These are phyloP conservation scores for Calliopum simillimum DNA, from an alignment of 2,888 invertebrate genomes.

Conservation along the genomic window DNA sequence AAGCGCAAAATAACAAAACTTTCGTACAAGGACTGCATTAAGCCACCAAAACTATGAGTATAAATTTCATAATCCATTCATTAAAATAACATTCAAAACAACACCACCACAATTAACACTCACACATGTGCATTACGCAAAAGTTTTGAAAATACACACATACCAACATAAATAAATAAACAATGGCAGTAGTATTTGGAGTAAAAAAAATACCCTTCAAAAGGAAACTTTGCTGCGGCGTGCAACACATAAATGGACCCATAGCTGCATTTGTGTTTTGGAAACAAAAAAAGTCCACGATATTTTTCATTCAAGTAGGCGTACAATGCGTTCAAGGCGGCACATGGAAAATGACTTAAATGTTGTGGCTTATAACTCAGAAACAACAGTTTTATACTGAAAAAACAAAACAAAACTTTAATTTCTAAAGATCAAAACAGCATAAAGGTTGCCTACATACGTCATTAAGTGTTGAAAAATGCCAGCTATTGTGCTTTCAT, in stretches of 20 bases:
- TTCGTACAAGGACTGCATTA: slow-evolving; percentile 22
- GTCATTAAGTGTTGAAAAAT: neutral
- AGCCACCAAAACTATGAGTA: slow-evolving; percentile 22
- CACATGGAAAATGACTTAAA: neutral
- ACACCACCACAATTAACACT: slow-evolving; percentile 22
- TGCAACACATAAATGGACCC: too few relatives aligned
- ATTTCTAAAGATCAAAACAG: neutral
- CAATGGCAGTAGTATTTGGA: slow-evolving; percentile 27
- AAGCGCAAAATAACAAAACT: neutral
- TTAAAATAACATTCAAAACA: slow-evolving; percentile 41
- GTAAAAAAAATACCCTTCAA: slow-evolving; percentile 21
- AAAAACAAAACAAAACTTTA: too few relatives aligned
- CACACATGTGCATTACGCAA: slow-evolving; percentile 26
- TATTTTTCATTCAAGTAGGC: too few relatives aligned
- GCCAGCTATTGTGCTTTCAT: neutral
- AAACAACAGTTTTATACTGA: slow-evolving; percentile 28
- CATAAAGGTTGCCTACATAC: neutral
- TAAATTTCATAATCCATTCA: slow-evolving; percentile 41
- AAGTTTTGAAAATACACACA: slow-evolving; percentile 20
- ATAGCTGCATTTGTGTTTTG: too few relatives aligned
- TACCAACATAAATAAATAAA: slow-evolving; percentile 18
- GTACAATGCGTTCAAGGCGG: neutral
- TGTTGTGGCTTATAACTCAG: slow-evolving; percentile 24
- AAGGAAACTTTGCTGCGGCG: slow-evolving; percentile 22
- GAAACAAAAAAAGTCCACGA: too few relatives aligned